phyloP scores from a whole-genome alignment of 2,888 invertebrate genomes.

The Lumbricus terrestris region DNA sequence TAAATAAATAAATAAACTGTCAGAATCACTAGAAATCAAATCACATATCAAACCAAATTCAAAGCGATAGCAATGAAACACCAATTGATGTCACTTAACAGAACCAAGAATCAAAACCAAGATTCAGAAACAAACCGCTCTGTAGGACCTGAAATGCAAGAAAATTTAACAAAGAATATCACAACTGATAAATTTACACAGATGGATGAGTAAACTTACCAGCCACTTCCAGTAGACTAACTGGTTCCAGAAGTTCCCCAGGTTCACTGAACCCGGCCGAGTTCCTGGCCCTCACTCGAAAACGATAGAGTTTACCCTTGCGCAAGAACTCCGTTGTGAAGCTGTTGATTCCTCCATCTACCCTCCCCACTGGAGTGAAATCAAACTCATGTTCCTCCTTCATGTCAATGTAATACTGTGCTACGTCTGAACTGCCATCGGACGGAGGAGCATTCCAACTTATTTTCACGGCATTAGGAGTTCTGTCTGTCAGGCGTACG shows the following conservation, averaged over 20 bases:
- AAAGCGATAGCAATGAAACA: not conserved
- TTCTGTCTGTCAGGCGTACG: slow-evolving; percentile 17
- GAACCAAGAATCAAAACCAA: not conserved
- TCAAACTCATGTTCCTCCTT: slow-evolving; percentile 22
- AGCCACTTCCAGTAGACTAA: slow-evolving; percentile 74
- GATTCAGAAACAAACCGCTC: not conserved
- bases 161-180: too few species aligned
- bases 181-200: not conserved
- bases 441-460: slow-evolving; percentile 54
- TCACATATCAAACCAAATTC: not conserved
- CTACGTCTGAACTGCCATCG: slow-evolving; percentile 47
- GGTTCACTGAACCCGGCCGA: slow-evolving; percentile 68
- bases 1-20: too few species aligned
- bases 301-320: slow-evolving; percentile 66
- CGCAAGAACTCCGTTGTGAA: slow-evolving; percentile 25
- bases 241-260: slow-evolving; percentile 71
- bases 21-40: not conserved
- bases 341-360: slow-evolving; percentile 21
- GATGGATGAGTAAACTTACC: slow-evolving; percentile 61
- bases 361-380: slow-evolving; percentile 26
- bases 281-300: slow-evolving; percentile 75
- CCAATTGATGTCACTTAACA: not conserved
- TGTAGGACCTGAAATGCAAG: not conserved
- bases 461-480: slow-evolving; percentile 26
- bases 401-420: slow-evolving; percentile 43